Evolutionary conservation across 2,888 invertebrate genomes (phyloP), one percentile per base, ranked within the genome.

Genomic region (Tiliacea citrago): DNA sequence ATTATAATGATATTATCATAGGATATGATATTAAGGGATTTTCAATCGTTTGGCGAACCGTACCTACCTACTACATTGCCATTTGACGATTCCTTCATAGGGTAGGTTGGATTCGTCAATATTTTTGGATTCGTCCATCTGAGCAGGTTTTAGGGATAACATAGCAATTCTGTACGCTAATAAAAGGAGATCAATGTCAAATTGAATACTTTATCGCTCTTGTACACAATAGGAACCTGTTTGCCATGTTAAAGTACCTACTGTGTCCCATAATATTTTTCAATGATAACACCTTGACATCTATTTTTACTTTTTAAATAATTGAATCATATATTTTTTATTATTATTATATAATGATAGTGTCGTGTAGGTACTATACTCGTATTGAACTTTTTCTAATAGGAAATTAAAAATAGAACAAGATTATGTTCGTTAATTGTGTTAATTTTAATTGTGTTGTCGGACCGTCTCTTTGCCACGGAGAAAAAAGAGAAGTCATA

Each of bases 201-300:
- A 76, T 66, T n/a, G 9, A 35, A 8, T 60, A 60, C n/a, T 35
- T 49, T 35, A 75, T 81, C 49, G 53, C 21, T 42, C 9, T 61
- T 61, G 61, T 13, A 45, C 60, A 77, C 39, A 68, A 77, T 49
- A 18, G 3, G 21, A 66, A 72, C 68, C 65, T 49, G 83, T 72
- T 82, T 58, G 60, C 72, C 68, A 45, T 66, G 77, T 21, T 60
- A 55, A 53, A 66, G 57, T 61, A 42, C 60, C 68, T 58, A 42
- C 57, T 68, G 47, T 66, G 53, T 68, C 9, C 58, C 67, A 67
- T 70, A 69, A 73, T 55, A 42, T n/a, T 70, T 68, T 68, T 57
- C 55, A 82, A 47, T 68, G 60, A 57, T 65, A 0, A 24, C 60
- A 42, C 78, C 78, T 80, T 80, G 82, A 68, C 58, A 53, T 55